Evolutionary conservation across 2,113 vertebrate genomes (phyloP), one percentile per base, ranked within the genome.

Genomic region (Scomber japonicus): DNA sequence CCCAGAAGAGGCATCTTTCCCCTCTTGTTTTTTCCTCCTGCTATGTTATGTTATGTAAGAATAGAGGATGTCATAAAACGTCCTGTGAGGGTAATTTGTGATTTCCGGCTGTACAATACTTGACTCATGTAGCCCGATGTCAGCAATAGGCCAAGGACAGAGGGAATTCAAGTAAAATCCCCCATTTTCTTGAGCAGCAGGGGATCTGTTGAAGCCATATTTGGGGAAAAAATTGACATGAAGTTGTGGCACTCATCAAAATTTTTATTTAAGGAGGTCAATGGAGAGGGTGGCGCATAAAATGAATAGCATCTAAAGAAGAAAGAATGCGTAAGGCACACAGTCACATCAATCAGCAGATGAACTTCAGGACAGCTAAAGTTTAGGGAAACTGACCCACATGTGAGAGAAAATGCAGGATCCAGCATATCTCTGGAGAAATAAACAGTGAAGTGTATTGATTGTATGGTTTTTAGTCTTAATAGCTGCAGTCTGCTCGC

Each of bases 311-410:
- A 15, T 69, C 8, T 40, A 40, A 40, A 7, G 61, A 27, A 54
- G 56, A 24, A 64, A 57, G 24, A 64, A 57, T 0, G 14, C 1
- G 40, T 35, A 53, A 49, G 59, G 48, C 66, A 72, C 40, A 50
- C 53, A 35, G 11, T 66, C 31, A 35, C 35, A 78, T 84, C 53
- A 70, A 87, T 78, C 54, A 7, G 72, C 31, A 30, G 53, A 27
- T 16, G 10, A 21, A 62, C 71, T 60, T 74, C 27, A 57, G 48
- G 46, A 68, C 54, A 63, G 45, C 72, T 81, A 51, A 53, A 80
- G 6, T 69, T 59, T 72, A 74, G 68, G 64, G 24, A 77, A 79
- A 73, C 63, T 63, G 59, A 85, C 45, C 40, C 74, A 50, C 45
- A 40, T 75, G 11, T 65, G 81, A 83, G 62, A 44, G 50, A 3